Conservation (phyloP, 2,797 vertebrate genomes). For the Pseudomugil tenellus region DNA sequence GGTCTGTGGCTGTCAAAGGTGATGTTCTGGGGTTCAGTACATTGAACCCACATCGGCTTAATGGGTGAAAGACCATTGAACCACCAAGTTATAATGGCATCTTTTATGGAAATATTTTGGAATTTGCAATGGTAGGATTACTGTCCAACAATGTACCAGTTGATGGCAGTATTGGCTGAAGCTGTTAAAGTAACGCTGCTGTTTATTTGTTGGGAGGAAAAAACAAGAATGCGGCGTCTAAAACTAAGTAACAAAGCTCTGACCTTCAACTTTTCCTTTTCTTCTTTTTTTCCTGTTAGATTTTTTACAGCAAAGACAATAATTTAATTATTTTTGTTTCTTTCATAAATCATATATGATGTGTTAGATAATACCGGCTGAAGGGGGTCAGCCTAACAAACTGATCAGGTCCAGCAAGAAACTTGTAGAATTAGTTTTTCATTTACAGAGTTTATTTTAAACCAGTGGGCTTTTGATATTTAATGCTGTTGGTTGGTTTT, state of each 20-base stretch:
- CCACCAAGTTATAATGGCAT: conserved; percentile 11
- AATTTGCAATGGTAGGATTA: background rate
- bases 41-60: conserved; percentile 32
- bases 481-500: conserved; percentile 1
- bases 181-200: background rate
- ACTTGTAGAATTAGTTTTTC: conserved; percentile 7
- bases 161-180: conserved; percentile 57
- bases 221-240: background rate
- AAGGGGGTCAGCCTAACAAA: conserved; percentile 29
- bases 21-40: conserved; percentile 30
- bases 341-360: conserved; percentile 12
- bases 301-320: conserved; percentile 10
- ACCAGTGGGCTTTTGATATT: background rate
- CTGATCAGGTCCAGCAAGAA: background rate
- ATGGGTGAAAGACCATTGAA: conserved; percentile 33
- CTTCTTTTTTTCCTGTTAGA: conserved; percentile 18
- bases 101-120: conserved; percentile 1
- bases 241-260: background rate
- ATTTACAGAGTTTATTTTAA: conserved; percentile 14
- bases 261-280: conserved; percentile 9
- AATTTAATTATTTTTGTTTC: background rate
- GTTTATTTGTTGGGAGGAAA: background rate
- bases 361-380: conserved; percentile 33
- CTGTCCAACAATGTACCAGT: conserved; percentile 35
- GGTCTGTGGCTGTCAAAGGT: conserved; percentile 59